Percentiles rank a stretch among this genome's conserved stretches.
Conservation (phyloP, 92 coral and sea anemone genomes). For the Blastomussa wellsi region DNA sequence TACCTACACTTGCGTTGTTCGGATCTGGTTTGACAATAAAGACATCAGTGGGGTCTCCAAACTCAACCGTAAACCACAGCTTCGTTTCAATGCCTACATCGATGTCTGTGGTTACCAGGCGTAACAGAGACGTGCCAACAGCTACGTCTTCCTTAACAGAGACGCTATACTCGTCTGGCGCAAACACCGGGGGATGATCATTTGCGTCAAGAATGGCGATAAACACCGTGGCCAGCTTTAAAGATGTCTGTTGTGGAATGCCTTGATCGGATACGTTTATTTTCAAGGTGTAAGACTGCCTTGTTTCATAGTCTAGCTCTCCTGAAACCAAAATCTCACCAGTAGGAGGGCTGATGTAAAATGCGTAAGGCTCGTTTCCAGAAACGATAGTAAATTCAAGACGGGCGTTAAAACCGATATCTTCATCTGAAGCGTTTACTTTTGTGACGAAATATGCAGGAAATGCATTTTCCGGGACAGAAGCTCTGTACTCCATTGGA, state of each 20-base stretch:
- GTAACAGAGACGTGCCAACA: slow-evolving; percentile 61
- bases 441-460: slow-evolving; percentile 70
- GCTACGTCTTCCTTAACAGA: slow-evolving; percentile 66
- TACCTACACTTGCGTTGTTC: slow-evolving; percentile 47
- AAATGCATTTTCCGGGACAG: slow-evolving; percentile 77
- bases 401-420: slow-evolving; percentile 50
- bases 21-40: slow-evolving; percentile 64
- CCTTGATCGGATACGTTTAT: slow-evolving; percentile 80
- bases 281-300: slow-evolving; percentile 66
- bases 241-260: slow-evolving; percentile 60
- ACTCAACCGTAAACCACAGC: slow-evolving; percentile 57
- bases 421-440: slow-evolving; percentile 72
- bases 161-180: slow-evolving; percentile 53
- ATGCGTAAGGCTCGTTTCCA: slow-evolving; percentile 88
- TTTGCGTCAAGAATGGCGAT: slow-evolving; percentile 75
- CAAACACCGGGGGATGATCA: slow-evolving; percentile 84
- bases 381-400: slow-evolving; percentile 68
- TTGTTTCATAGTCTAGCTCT: slow-evolving; percentile 68
- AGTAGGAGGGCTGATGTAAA: slow-evolving; percentile 70
- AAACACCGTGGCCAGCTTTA: slow-evolving; percentile 57
- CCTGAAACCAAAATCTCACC: slow-evolving; percentile 79
- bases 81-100: slow-evolving; percentile 61
- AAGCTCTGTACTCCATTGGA: slow-evolving; percentile 42
- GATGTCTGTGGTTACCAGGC: slow-evolving; percentile 67
- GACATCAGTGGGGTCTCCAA: slow-evolving; percentile 69